A percentile compares a stretch with the other conserved stretches of the same genome.
Evolutionary conservation across 2,797 vertebrate species (phyloP).

Genomic region (Protonibea diacanthus): DNA sequence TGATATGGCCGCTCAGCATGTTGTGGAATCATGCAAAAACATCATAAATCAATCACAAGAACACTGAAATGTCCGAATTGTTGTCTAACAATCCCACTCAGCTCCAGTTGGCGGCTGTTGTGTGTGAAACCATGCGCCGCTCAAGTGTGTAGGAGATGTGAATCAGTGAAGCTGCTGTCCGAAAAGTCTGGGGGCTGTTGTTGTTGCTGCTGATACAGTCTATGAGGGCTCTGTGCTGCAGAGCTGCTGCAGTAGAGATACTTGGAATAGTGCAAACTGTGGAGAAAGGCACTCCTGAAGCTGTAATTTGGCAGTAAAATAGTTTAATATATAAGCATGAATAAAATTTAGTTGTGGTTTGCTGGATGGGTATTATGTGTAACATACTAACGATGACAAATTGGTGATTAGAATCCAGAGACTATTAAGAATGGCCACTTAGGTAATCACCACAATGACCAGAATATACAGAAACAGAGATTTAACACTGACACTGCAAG

Average conservation of each 20-base stretch:
- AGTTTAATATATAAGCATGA: background rate
- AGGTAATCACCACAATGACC: background rate
- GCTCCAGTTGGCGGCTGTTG: conserved; percentile 37
- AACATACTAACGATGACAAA: background rate
- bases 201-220: conserved; percentile 15
- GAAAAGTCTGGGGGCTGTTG: conserved; percentile 35
- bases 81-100: conserved; percentile 57
- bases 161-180: conserved; percentile 51
- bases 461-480: background rate
- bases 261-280: background rate
- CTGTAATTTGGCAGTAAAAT: background rate
- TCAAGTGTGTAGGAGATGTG: conserved; percentile 43
- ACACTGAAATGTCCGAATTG: conserved; percentile 34
- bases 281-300: background rate
- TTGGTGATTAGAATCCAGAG: background rate
- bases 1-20: conserved; percentile 54
- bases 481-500: too few relatives aligned
- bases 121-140: conserved; percentile 35
- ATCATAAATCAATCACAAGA: conserved; percentile 49
- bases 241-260: conserved; percentile 7
- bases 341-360: background rate
- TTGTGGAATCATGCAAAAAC: conserved; percentile 49
- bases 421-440: background rate
- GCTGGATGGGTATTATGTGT: background rate
- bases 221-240: conserved; percentile 4